Base-by-base conservation (phyloP, 2,888 invertebrate species). In the Drosophila atroscutellata region DNA sequence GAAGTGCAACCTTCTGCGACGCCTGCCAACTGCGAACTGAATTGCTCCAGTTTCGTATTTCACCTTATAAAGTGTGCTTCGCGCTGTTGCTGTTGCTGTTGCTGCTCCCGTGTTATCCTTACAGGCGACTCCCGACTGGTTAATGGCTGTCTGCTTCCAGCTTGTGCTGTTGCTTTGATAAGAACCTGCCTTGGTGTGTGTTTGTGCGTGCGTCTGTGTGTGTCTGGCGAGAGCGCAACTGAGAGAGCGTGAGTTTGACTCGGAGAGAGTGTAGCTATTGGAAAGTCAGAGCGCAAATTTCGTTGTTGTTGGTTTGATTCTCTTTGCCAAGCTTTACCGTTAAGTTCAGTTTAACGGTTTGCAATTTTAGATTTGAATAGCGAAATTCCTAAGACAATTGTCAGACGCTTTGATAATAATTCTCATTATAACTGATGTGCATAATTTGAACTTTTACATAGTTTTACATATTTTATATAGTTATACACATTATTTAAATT, bases 11-110 rank as follows among this genome's bases (percentile, higher is more conserved):
- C 86, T 84, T 82, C 87, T 75, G 81, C 90, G 77, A 82, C 88
- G 90, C 91, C 88, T 86, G 91, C 91, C 91, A 89, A 90, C 86
- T 90, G 89, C 90, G 89, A 90, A 91, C 91, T 91, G 90, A 91
- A 84, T 75, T 90, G 85, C 89, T 86, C 83, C 84, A 83, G 78
- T 83, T 86, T 82, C 82, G 89, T 72, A 74, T 75, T 82, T 80
- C 83, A 81, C 83, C 90, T 89, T 89, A 81, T 86, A 88, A 85
- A 75, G 66, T 72, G 57, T 64, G 61, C 61, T 39, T 66, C 71
- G 63, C 13, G 65, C 39, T 39, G 47, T 30, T 37, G 54, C 18
- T 39, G 47, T 30, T 37, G 54, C 18, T 67, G 36, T 56, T 59
- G 47, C 60, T 74, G 73, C 80, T 77, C 71, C 85, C 59, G 86